phyloP scores from a whole-genome alignment of 2,888 invertebrate genomes.

The Julus scandinavius region DNA sequence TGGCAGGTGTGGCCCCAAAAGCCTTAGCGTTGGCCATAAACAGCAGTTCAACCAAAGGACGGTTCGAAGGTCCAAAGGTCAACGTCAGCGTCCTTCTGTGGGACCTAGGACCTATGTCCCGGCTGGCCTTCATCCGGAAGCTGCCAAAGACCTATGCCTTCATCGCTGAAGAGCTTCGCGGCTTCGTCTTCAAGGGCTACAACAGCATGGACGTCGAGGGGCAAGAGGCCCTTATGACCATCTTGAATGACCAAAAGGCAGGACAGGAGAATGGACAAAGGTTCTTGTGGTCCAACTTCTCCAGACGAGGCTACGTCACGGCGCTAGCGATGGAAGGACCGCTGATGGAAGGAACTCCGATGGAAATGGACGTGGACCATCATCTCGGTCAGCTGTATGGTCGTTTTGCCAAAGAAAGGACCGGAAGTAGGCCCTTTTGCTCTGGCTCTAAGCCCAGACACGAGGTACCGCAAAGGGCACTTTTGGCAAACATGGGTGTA shows the following conservation, averaged over 20 bases:
- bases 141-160: slow-evolving; percentile 80
- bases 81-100: slow-evolving; percentile 82
- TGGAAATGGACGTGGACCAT: slow-evolving; percentile 86
- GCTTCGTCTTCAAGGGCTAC: slow-evolving; percentile 75
- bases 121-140: slow-evolving; percentile 81
- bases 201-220: slow-evolving; percentile 64
- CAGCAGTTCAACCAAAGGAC: background rate
- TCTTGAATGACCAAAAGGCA: slow-evolving; percentile 80
- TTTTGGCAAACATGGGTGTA: no score
- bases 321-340: slow-evolving; percentile 84
- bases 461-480: no score
- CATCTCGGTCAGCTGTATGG: slow-evolving; percentile 85
- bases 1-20: background rate
- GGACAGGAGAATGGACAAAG: slow-evolving; percentile 83
- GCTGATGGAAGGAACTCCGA: slow-evolving; percentile 77
- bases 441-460: slow-evolving; percentile 79
- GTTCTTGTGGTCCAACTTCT: slow-evolving; percentile 82
- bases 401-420: slow-evolving; percentile 72
- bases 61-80: slow-evolving; percentile 63
- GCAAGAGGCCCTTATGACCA: slow-evolving; percentile 78
- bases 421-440: slow-evolving; percentile 73
- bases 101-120: slow-evolving; percentile 88
- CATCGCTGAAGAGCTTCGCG: slow-evolving; percentile 73
- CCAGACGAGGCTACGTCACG: slow-evolving; percentile 68
- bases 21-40: background rate